Conservation (phyloP, 2,113 vertebrate species). For the Tenrec ecaudatus region DNA sequence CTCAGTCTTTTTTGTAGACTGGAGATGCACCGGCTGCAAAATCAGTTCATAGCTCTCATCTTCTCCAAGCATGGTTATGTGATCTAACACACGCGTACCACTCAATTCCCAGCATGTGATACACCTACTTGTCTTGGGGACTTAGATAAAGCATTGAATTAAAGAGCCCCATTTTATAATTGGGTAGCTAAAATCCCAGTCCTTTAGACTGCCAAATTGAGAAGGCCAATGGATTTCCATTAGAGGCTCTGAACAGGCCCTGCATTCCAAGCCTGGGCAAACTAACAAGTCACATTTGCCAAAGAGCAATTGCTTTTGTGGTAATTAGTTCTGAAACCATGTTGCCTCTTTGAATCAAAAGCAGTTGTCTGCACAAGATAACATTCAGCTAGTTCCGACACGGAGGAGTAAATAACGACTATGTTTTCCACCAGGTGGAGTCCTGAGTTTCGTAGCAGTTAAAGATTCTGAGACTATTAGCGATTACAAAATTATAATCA, state of each 20-base stretch:
- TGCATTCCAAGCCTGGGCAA: slow-evolving; percentile 62
- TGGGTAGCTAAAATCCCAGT: background rate
- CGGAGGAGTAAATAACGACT: slow-evolving; percentile 61
- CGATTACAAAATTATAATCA: background rate
- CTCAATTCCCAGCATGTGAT: background rate
- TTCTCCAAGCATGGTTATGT: slow-evolving; percentile 17
- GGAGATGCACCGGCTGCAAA: background rate
- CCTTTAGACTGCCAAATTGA: slow-evolving; percentile 3
- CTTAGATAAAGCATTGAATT: slow-evolving; percentile 22
- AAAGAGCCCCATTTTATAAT: background rate
- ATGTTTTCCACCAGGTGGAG: slow-evolving; percentile 14
- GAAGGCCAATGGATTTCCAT: slow-evolving; percentile 55
- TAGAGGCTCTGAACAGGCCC: slow-evolving; percentile 35
- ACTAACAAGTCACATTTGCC: slow-evolving; percentile 66
- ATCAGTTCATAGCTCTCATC: background rate
- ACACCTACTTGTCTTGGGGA: background rate
- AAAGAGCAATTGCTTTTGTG: slow-evolving; percentile 70
- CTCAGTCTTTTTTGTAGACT: background rate
- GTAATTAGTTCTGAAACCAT: slow-evolving; percentile 76
- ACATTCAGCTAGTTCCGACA: slow-evolving; percentile 57
- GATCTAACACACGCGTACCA: background rate
- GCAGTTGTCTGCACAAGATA: slow-evolving; percentile 67
- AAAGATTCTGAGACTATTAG: slow-evolving; percentile 39
- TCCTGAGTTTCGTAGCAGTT: slow-evolving; percentile 18
- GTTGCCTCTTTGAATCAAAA: slow-evolving; percentile 71